These are phyloP conservation scores for Episyrphus balteatus DNA, from an alignment of 1,140 invertebrate genomes.

Conservation along the genomic window DNA sequence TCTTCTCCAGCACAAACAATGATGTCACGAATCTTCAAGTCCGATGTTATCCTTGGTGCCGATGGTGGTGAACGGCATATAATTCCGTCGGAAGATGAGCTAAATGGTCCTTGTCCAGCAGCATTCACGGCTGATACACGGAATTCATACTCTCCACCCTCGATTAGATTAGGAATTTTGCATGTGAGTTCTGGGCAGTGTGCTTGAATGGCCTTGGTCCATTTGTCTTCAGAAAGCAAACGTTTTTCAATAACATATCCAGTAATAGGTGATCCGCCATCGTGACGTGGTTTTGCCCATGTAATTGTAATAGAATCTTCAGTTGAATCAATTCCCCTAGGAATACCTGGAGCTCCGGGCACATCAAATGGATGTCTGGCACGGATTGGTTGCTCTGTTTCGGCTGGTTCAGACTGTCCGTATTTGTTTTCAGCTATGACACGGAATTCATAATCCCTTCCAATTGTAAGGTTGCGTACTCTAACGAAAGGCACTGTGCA, in stretches of 20 bases:
- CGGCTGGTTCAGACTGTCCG: slow-evolving; percentile 84
- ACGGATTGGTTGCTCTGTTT: slow-evolving; percentile 75
- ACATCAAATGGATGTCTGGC: slow-evolving; percentile 95
- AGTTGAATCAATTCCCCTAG: slow-evolving; percentile 72
- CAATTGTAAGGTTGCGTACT: slow-evolving; percentile 83
- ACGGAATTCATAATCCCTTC: slow-evolving; percentile 90
- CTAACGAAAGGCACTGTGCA: slow-evolving; percentile 77
- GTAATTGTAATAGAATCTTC: slow-evolving; percentile 89
- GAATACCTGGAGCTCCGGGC: slow-evolving; percentile 80
- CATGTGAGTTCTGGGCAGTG: slow-evolving; percentile 68
- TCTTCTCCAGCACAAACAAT: slow-evolving; percentile 90
- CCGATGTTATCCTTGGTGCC: slow-evolving; percentile 85
- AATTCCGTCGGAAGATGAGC: slow-evolving; percentile 82
- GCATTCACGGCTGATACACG: slow-evolving; percentile 92
- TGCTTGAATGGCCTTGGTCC: slow-evolving; percentile 79
- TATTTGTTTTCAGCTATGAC: slow-evolving; percentile 97
- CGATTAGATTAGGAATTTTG: slow-evolving; percentile 77
- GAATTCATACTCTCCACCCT: slow-evolving; percentile 96
- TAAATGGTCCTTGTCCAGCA: slow-evolving; percentile 86
- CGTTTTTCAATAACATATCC: slow-evolving; percentile 91
- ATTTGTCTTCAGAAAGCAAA: slow-evolving; percentile 76
- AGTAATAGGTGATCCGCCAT: slow-evolving; percentile 83
- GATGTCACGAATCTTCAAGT: slow-evolving; percentile 86
- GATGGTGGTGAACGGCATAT: slow-evolving; percentile 75
- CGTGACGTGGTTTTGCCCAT: slow-evolving; percentile 87